Evolutionary conservation across 2,797 vertebrate species (phyloP).

Genomic region (Pseudochirops cupreus): DNA sequence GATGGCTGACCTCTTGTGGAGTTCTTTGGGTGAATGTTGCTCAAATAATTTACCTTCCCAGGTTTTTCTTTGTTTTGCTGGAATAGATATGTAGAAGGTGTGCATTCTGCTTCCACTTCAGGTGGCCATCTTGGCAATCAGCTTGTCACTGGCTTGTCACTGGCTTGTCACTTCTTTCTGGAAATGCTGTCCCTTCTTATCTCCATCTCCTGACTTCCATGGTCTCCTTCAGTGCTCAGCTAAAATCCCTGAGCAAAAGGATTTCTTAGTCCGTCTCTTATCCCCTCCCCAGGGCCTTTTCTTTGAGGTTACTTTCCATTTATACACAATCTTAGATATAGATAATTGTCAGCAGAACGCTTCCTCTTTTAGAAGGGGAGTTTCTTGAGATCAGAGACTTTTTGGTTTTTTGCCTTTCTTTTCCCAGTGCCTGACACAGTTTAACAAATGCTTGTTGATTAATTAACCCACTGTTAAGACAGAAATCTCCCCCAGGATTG

Average conservation of each 20-base stretch:
- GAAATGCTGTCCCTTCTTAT: background rate
- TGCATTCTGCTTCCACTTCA: background rate
- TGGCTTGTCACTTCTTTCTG: background rate
- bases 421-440: no score
- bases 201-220: background rate
- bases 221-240: background rate
- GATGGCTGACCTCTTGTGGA: background rate
- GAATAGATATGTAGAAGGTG: background rate
- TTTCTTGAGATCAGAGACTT: no score
- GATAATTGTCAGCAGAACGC: no score
- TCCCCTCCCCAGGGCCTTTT: background rate
- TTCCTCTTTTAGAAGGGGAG: no score
- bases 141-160: background rate
- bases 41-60: background rate
- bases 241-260: background rate
- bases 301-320: background rate
- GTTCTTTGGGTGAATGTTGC: background rate
- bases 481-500: no score
- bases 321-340: no score
- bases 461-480: no score
- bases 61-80: background rate
- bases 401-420: no score
- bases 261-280: background rate
- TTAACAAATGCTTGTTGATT: no score
- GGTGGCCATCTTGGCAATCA: background rate